These are phyloP conservation scores for Dyspetes luteomarginatus DNA, from an alignment of 2,888 invertebrate genomes.

Conservation along the genomic window DNA sequence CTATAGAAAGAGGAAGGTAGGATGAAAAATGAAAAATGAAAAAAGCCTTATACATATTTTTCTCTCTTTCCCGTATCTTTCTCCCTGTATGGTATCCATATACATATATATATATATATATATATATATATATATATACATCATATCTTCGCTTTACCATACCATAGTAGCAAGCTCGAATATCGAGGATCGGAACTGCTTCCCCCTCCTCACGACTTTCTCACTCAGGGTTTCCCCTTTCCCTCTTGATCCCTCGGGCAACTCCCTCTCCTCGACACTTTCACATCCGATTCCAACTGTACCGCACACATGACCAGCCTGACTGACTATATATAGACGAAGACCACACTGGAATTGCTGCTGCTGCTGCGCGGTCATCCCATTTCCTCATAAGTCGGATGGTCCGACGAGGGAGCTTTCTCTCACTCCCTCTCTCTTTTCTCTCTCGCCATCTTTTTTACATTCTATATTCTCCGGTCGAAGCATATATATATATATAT, in stretches of 20 bases:
- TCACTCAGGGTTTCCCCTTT: slow-evolving; percentile 62
- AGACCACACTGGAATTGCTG: slow-evolving; percentile 20
- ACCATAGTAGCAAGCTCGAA: slow-evolving; percentile 68
- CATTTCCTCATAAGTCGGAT: slow-evolving; percentile 57
- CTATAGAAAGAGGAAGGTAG: slow-evolving; percentile 40
- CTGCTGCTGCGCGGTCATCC: slow-evolving; percentile 39
- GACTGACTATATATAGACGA: slow-evolving; percentile 16
- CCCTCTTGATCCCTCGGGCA: slow-evolving; percentile 53
- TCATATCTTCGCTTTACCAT: slow-evolving; percentile 39
- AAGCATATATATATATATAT: not conserved
- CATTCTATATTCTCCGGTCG: slow-evolving; percentile 62
- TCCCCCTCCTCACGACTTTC: slow-evolving; percentile 56
- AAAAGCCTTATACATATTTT: slow-evolving; percentile 11
- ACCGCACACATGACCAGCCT: slow-evolving; percentile 33
- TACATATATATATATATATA: not conserved
- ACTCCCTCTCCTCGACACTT: slow-evolving; percentile 30
- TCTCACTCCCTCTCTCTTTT: slow-evolving; percentile 51
- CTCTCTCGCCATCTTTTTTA: slow-evolving; percentile 63
- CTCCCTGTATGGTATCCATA: slow-evolving; percentile 9
- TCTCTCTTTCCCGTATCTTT: slow-evolving; percentile 47
- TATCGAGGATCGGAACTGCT: slow-evolving; percentile 79
- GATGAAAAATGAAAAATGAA: slow-evolving; percentile 1
- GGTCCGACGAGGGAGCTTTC: slow-evolving; percentile 37
- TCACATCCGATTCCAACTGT: slow-evolving; percentile 49
- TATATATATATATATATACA: slow-evolving; percentile 1